These are phyloP conservation scores for Ochropleura plecta DNA, from an alignment of 2,888 invertebrate species.

Conservation along the genomic window DNA sequence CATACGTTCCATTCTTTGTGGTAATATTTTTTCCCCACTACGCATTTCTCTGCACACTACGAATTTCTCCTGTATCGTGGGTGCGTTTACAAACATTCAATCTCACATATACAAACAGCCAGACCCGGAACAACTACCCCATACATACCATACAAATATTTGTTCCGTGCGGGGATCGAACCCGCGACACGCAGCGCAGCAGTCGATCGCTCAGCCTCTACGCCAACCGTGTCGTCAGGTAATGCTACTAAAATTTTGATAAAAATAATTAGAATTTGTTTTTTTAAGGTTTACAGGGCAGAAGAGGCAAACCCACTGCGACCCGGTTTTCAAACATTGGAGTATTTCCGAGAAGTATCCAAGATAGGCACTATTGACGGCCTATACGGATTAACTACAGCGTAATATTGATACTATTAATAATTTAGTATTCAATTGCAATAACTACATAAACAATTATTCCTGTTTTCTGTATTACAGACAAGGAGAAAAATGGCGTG, in stretches of 20 bases:
- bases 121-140: too few species aligned
- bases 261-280: not conserved
- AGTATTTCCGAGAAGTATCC: conserved; percentile 80
- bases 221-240: too few species aligned
- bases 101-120: too few species aligned
- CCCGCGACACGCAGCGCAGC: too few species aligned
- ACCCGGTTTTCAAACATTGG: conserved; percentile 81
- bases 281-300: conserved; percentile 80
- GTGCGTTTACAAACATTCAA: too few species aligned
- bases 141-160: too few species aligned
- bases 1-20: not conserved
- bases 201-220: too few species aligned
- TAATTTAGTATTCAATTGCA: not conserved
- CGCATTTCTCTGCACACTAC: too few species aligned
- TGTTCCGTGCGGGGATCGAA: too few species aligned
- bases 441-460: not conserved
- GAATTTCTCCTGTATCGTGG: too few species aligned
- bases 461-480: conserved; percentile 71
- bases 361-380: conserved; percentile 80
- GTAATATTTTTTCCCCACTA: too few species aligned
- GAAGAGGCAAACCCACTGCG: conserved; percentile 83
- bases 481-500: conserved; percentile 92
- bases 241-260: too few species aligned
- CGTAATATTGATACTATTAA: conserved; percentile 71
- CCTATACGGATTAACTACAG: conserved; percentile 81